A percentile compares a stretch with the other conserved stretches of the same genome.
phyloP scores from a whole-genome alignment of 2,888 invertebrate species.

The Stenodema calcarata region DNA sequence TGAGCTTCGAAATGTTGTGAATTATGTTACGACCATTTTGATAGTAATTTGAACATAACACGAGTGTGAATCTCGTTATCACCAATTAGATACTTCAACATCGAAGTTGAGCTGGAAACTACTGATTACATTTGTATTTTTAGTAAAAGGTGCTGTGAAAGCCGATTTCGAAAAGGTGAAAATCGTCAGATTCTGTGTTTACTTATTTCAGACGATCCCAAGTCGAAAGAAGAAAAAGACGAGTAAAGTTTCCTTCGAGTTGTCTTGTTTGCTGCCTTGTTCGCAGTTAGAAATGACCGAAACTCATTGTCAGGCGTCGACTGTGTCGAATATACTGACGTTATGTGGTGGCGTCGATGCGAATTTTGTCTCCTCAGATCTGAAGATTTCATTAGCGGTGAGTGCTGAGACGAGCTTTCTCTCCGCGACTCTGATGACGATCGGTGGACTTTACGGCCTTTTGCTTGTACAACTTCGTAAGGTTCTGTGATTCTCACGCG shows the following conservation, averaged over 20 bases:
- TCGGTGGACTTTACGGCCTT: background rate
- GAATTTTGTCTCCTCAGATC: background rate
- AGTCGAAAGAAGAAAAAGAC: constrained; percentile 15
- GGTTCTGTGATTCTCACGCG: constrained; percentile 25
- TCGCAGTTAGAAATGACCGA: background rate
- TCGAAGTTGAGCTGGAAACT: too few species aligned
- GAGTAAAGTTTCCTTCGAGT: background rate
- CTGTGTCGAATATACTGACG: background rate
- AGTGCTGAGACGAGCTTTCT: background rate
- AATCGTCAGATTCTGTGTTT: background rate
- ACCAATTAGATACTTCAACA: too few species aligned
- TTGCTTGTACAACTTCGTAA: background rate
- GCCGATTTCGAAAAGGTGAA: background rate
- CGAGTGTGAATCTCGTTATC: too few species aligned
- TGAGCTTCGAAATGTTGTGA: too few species aligned
- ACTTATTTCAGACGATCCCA: constrained; percentile 11
- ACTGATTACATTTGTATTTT: background rate
- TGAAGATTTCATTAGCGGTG: background rate
- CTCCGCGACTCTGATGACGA: too few species aligned
- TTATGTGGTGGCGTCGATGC: background rate
- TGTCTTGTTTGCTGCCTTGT: background rate
- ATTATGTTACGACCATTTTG: too few species aligned
- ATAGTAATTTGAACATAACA: too few species aligned
- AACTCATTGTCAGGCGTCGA: background rate
- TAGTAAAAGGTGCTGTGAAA: background rate